Conservation (phyloP, 2,888 invertebrate species). For the Agrypnus murinus region DNA sequence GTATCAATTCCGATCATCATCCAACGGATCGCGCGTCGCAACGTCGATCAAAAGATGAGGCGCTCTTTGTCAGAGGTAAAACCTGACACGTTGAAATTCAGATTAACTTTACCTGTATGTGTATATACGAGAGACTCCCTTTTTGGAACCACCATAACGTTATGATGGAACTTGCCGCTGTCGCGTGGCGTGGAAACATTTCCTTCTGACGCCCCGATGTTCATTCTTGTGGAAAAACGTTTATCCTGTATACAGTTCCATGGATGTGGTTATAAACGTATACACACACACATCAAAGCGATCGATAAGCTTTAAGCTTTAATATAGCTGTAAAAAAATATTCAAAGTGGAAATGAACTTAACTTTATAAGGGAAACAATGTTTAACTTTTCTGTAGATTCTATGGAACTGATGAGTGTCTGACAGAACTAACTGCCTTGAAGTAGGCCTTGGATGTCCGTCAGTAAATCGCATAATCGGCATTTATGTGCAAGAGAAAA, state of each 20-base stretch:
- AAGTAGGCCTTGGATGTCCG: no score
- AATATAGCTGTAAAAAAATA: no score
- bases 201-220: conserved; percentile 36
- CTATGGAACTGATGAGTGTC: no score
- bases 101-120: conserved; percentile 8
- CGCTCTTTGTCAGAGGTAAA: conserved; percentile 50
- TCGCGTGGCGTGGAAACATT: conserved; percentile 37
- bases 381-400: no score
- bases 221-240: conserved; percentile 35
- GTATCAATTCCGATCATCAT: no score
- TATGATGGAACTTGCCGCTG: conserved; percentile 42
- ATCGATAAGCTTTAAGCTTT: conserved; percentile 8
- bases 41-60: conserved; percentile 49
- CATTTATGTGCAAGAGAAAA: no score
- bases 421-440: no score
- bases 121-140: conserved; percentile 22
- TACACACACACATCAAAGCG: background rate
- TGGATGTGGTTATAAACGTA: background rate
- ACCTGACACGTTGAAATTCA: conserved; percentile 47
- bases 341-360: no score
- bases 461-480: no score
- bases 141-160: conserved; percentile 44
- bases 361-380: no score
- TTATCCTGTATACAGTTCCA: background rate
- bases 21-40: conserved; percentile 24